These are phyloP conservation scores for Nymphalis urticae DNA, from an alignment of 2,888 invertebrate genomes.

Conservation along the genomic window DNA sequence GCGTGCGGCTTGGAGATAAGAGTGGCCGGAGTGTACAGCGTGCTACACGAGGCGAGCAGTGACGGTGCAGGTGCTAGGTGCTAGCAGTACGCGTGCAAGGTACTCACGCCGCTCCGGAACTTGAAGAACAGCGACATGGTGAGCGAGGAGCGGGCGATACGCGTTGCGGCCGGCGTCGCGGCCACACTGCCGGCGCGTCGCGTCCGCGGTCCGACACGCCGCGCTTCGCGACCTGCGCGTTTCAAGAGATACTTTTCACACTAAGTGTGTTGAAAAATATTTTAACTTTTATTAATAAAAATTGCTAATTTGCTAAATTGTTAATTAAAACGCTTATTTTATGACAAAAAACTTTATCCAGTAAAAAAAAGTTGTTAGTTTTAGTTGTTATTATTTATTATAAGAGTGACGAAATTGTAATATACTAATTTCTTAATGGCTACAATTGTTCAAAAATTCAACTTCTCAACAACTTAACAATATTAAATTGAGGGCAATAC, in stretches of 20 bases:
- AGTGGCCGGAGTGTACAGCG: neutral
- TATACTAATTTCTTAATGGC: too few relatives aligned
- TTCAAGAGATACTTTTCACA: neutral
- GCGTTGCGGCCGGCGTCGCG: conserved; percentile 33
- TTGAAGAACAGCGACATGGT: conserved; percentile 80
- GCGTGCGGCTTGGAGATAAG: neutral
- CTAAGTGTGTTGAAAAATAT: neutral
- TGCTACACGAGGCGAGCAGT: neutral
- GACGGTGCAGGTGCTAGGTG: neutral
- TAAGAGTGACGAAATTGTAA: too few relatives aligned
- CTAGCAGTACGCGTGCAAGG: conserved; percentile 15
- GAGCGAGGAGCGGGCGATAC: conserved; percentile 41
- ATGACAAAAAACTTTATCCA: too few relatives aligned
- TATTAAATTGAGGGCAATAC: too few relatives aligned
- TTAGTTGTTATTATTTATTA: too few relatives aligned
- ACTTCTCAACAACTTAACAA: too few relatives aligned
- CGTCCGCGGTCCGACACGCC: conserved; percentile 53
- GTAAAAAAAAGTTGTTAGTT: too few relatives aligned
- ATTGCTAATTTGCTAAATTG: too few relatives aligned
- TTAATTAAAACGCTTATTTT: too few relatives aligned
- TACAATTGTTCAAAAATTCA: too few relatives aligned
- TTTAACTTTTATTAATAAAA: too few relatives aligned
- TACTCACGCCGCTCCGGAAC: conserved; percentile 80
- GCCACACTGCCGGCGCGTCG: conserved; percentile 46
- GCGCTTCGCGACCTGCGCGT: conserved; percentile 26